Conservation (phyloP, 1,140 invertebrate genomes). For the Chlorops oryzae region DNA sequence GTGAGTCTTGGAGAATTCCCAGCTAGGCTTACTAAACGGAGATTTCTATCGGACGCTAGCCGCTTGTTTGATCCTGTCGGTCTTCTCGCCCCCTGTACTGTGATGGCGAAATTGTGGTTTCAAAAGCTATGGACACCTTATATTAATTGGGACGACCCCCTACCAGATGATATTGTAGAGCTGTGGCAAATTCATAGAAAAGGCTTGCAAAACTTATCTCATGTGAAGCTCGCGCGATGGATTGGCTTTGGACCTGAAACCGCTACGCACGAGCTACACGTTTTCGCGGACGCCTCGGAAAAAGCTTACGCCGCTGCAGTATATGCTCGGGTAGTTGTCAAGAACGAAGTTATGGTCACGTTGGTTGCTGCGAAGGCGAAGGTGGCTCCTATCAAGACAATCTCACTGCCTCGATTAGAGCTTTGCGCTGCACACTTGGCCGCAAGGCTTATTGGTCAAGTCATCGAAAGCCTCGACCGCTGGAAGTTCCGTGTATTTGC, state of each 20-base stretch:
- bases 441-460: neutral
- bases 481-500: neutral
- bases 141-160: slow-evolving; percentile 32
- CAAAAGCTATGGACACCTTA: slow-evolving; percentile 36
- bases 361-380: slow-evolving; percentile 11
- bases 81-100: slow-evolving; percentile 30
- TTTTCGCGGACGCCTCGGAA: slow-evolving; percentile 33
- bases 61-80: slow-evolving; percentile 37
- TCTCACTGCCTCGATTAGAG: neutral
- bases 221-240: slow-evolving; percentile 19
- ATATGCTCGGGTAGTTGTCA: slow-evolving; percentile 21
- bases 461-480: neutral
- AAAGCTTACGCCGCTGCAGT: slow-evolving; percentile 30
- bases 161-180: slow-evolving; percentile 16
- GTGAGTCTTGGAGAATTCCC: too few relatives aligned
- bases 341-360: neutral
- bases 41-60: slow-evolving; percentile 29
- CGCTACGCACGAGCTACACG: slow-evolving; percentile 23
- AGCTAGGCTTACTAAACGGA: slow-evolving; percentile 27
- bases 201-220: neutral
- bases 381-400: slow-evolving; percentile 9
- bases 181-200: slow-evolving; percentile 21
- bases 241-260: slow-evolving; percentile 4
- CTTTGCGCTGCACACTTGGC: slow-evolving; percentile 3
- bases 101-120: slow-evolving; percentile 36